Base-by-base conservation (phyloP, 2,888 invertebrate genomes). In the Stegana nigrithorax region DNA sequence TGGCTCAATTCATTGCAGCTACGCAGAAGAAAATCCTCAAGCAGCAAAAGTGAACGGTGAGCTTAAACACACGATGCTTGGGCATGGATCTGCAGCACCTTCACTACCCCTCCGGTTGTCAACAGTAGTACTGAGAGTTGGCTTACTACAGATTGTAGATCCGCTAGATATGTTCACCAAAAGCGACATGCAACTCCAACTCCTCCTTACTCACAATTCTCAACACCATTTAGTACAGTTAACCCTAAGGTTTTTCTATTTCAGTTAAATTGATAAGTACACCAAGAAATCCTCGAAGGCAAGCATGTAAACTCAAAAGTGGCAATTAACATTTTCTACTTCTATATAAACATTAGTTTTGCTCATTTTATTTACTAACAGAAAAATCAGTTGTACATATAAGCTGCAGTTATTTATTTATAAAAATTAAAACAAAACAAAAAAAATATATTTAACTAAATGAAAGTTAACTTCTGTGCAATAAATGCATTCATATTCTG, bases 1-100 rank as follows among this genome's bases (percentile, higher is more conserved):
- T 75, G 83, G 81, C 55, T 82, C 29, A 74, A 72, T 26, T 65
- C 69, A 36, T 68, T 74, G 12, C 57, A 66, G 23, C 62, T 68
- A 1, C 67, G 66, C 14, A 32, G 65, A 17, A 67, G 62, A 23
- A 70, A 70, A 51, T n/a, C n/a, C 27, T 62, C 2, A 36, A 21
- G 17, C 25, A 44, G 29, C n/a, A 59, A 45, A 23, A 17, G 21
- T 17, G 59, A 68, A 21, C 60, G 60, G n/a, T 60, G 21, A 29
- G n/a, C 2, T n/a, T 1, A 47, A 23, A 47, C 47, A 2, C 21
- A 12, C 2, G 47, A 47, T 21, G 25, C 23, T 25, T 17, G 21
- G 8, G 5, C 1, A 44, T n/a, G n/a, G n/a, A n/a, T n/a, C n/a
- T n/a, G n/a, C n/a, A n/a, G n/a, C n/a, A n/a, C n/a, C n/a, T n/a